These are phyloP conservation scores for Drosophila nebulosa DNA, from an alignment of 1,140 invertebrate genomes.

Conservation along the genomic window DNA sequence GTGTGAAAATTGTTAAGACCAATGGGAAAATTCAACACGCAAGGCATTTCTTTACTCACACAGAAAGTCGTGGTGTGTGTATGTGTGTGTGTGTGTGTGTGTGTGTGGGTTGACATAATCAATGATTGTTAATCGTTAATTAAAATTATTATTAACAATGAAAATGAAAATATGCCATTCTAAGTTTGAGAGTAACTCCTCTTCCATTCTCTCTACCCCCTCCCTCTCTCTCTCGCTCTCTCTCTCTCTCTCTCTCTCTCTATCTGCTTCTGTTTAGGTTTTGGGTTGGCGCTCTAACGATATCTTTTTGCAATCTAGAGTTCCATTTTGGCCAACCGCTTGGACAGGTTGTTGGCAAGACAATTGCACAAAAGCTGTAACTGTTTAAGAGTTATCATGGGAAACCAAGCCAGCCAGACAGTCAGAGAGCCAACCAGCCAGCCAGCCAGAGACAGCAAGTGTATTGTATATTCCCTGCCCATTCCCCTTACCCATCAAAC, in stretches of 20 bases:
- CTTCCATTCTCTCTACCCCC: not conserved
- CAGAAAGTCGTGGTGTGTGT: conserved; percentile 19
- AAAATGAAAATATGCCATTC: conserved; percentile 74
- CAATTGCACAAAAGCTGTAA: conserved; percentile 45
- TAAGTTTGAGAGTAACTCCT: conserved; percentile 30
- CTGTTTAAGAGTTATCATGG: conserved; percentile 64
- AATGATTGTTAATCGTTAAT: conserved; percentile 70
- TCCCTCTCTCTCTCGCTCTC: not conserved
- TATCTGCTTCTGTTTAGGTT: not conserved
- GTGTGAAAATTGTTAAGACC: conserved; percentile 42
- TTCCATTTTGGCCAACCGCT: conserved; percentile 61
- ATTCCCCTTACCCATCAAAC: not conserved
- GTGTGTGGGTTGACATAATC: conserved; percentile 61
- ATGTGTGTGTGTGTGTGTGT: conserved; percentile 33
- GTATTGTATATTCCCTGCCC: not conserved
- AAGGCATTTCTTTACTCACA: conserved; percentile 20
- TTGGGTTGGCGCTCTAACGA: not conserved
- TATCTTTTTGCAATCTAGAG: conserved; percentile 8
- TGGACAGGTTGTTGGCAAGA: conserved; percentile 75
- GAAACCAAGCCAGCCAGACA: conserved; percentile 27
- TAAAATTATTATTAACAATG: conserved; percentile 68
- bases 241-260: not conserved
- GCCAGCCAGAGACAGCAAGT: not conserved
- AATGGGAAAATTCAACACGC: conserved; percentile 47
- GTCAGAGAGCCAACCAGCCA: no score